phyloP scores from a whole-genome alignment of 2,113 vertebrate species.

The Colaptes auratus region DNA sequence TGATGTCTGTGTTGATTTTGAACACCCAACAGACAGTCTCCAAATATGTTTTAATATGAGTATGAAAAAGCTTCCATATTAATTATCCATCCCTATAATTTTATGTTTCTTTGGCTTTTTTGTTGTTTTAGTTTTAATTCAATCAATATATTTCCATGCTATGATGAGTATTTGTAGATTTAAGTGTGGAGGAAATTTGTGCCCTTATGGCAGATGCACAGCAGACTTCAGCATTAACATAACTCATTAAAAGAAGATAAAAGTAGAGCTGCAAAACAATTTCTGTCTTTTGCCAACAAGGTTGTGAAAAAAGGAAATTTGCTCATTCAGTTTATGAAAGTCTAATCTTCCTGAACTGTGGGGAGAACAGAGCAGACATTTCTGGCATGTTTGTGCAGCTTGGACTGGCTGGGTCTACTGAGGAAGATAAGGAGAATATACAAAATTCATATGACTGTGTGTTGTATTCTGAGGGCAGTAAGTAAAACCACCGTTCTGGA shows the following conservation, averaged over 20 bases:
- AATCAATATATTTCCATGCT: constrained; percentile 36
- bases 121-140: constrained; percentile 12
- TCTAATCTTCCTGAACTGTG: constrained; percentile 23
- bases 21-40: not conserved
- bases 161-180: constrained; percentile 35
- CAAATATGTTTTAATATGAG: not conserved
- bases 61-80: not conserved
- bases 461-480: not conserved
- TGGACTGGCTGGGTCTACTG: not conserved
- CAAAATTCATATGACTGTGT: not conserved
- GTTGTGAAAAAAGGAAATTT: constrained; percentile 46
- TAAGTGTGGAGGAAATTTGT: constrained; percentile 44
- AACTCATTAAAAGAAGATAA: constrained; percentile 75
- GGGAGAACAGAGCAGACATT: constrained; percentile 1
- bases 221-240: constrained; percentile 68
- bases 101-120: not conserved
- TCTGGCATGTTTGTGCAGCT: constrained; percentile 3
- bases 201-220: constrained; percentile 59
- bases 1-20: not conserved
- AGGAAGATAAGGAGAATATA: not conserved
- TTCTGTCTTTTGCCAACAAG: constrained; percentile 52
- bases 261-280: constrained; percentile 70
- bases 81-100: not conserved
- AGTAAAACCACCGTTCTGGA: not conserved
- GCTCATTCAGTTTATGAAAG: constrained; percentile 25